A percentile compares a stretch with the other conserved stretches of the same genome.
phyloP scores from a whole-genome alignment of 2,888 invertebrate species.

The Bembecia ichneumoniformis region DNA sequence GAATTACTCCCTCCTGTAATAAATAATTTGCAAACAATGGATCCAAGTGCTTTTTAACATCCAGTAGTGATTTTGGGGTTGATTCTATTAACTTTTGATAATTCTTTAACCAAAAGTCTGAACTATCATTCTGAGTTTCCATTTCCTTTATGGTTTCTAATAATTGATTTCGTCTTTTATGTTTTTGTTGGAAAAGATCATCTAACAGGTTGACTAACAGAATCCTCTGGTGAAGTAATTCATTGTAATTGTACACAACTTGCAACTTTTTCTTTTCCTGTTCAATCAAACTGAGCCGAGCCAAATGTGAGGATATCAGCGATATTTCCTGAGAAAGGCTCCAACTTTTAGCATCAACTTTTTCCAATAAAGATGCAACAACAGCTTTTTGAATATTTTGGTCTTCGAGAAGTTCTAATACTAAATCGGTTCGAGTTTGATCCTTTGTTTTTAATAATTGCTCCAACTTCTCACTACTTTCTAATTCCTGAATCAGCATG shows the following conservation, averaged over 20 bases:
- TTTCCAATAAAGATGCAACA: slow-evolving; percentile 79
- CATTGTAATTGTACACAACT: slow-evolving; percentile 78
- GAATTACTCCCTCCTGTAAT: slow-evolving; percentile 80
- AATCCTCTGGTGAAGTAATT: slow-evolving; percentile 77
- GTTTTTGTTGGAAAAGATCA: slow-evolving; percentile 78
- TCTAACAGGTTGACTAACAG: slow-evolving; percentile 77
- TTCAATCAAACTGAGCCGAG: slow-evolving; percentile 80
- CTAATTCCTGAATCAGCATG: slow-evolving; percentile 70
- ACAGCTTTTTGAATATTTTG: slow-evolving; percentile 81
- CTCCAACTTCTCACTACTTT: slow-evolving; percentile 72
- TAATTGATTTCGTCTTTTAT: slow-evolving; percentile 75
- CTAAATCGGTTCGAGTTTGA: slow-evolving; percentile 71
- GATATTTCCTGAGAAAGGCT: slow-evolving; percentile 82
- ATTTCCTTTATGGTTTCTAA: slow-evolving; percentile 79
- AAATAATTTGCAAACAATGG: slow-evolving; percentile 78
- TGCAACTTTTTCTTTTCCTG: slow-evolving; percentile 78
- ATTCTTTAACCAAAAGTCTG: slow-evolving; percentile 83
- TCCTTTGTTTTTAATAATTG: slow-evolving; percentile 75
- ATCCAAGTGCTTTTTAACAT: slow-evolving; percentile 75
- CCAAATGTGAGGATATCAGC: slow-evolving; percentile 79
- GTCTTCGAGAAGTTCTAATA: slow-evolving; percentile 76
- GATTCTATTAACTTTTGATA: slow-evolving; percentile 87
- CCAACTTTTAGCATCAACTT: slow-evolving; percentile 82
- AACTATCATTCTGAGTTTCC: slow-evolving; percentile 71
- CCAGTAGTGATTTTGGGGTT: slow-evolving; percentile 77